Evolutionary conservation across 2,113 vertebrate species (phyloP).

Genomic region (Podocnemis expansa): DNA sequence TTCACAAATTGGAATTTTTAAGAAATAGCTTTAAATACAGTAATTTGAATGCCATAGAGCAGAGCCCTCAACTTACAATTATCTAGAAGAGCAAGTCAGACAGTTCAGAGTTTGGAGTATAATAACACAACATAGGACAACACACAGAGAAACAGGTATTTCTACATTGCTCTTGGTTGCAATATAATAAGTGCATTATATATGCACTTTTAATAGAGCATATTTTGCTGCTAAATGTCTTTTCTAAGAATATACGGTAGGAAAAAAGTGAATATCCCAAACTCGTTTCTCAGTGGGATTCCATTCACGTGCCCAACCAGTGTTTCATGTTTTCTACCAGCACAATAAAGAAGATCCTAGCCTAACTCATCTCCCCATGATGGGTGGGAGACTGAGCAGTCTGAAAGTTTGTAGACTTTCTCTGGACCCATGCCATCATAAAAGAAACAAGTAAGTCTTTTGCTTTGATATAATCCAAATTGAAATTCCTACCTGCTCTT

Average conservation of each 20-base stretch:
- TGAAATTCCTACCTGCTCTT: constrained; percentile 49
- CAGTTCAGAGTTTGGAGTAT: background rate
- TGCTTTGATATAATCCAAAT: rapidly evolving
- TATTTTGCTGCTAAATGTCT: background rate
- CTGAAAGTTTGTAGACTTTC: background rate
- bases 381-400: background rate
- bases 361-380: background rate
- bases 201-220: rapidly evolving
- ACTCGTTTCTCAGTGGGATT: background rate
- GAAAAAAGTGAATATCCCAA: background rate
- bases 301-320: background rate
- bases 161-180: background rate
- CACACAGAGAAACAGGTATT: background rate
- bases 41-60: rapidly evolving
- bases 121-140: background rate
- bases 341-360: background rate
- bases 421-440: background rate
- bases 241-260: background rate
- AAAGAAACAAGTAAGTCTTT: background rate
- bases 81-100: background rate
- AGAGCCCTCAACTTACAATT: background rate
- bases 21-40: background rate
- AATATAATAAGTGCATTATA: background rate
- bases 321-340: background rate
- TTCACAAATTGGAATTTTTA: background rate